Evolutionary conservation across 1,140 invertebrate genomes (phyloP).

Genomic region (Tetraneura akinire): DNA sequence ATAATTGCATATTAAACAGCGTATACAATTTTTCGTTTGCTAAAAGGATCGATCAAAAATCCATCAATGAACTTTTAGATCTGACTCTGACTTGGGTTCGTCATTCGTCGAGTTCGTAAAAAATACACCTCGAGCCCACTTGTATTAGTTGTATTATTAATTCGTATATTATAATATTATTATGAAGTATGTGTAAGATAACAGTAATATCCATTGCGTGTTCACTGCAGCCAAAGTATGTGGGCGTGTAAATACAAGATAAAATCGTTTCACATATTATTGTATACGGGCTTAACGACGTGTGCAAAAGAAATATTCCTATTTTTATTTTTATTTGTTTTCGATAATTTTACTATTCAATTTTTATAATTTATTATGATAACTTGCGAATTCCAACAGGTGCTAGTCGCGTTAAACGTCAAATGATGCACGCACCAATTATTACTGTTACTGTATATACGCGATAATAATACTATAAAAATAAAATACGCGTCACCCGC

Average conservation of each 20-base stretch:
- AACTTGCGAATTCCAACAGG: neutral
- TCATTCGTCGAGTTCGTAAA: too few species aligned
- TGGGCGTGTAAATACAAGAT: conserved; percentile 28
- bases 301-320: neutral
- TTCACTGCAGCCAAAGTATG: neutral
- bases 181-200: neutral
- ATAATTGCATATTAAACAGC: too few species aligned
- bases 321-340: neutral
- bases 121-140: too few species aligned
- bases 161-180: neutral
- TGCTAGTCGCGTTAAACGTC: neutral
- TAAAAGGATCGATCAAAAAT: too few species aligned
- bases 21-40: too few species aligned
- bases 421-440: neutral
- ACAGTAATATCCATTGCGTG: conserved; percentile 1
- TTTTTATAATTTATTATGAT: neutral
- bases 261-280: neutral
- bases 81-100: too few species aligned
- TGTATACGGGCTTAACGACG: neutral
- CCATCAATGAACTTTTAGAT: too few species aligned
- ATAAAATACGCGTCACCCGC: neutral
- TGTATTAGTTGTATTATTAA: neutral
- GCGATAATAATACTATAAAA: neutral
- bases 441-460: too few species aligned
- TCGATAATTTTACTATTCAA: neutral